Evolutionary conservation across 1,140 invertebrate species (phyloP).

Genomic region (Papilio dardanus): DNA sequence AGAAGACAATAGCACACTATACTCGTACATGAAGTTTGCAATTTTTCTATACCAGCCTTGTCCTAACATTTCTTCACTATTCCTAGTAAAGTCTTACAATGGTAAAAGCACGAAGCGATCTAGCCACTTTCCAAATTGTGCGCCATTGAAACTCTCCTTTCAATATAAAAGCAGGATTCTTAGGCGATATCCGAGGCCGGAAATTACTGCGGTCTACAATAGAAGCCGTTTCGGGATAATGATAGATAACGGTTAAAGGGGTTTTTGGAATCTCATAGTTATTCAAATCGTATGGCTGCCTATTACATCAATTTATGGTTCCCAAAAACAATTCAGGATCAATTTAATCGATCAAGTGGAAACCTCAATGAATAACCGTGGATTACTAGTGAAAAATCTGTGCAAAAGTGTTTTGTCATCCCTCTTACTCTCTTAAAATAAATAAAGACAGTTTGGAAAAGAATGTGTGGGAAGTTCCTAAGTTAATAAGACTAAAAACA

Average conservation of each 20-base stretch:
- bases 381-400: too few species aligned
- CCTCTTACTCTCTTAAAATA: too few species aligned
- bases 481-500: too few species aligned
- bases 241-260: background rate
- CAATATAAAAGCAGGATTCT: constrained; percentile 3
- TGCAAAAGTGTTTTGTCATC: too few species aligned
- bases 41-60: background rate
- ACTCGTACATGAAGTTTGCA: too few species aligned
- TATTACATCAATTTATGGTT: background rate
- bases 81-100: background rate
- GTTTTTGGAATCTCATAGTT: background rate
- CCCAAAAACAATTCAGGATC: background rate
- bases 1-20: too few species aligned
- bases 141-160: background rate
- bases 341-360: background rate
- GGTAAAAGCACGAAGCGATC: background rate
- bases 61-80: background rate
- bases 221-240: background rate
- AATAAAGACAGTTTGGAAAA: too few species aligned
- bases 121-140: background rate
- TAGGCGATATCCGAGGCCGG: background rate
- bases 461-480: too few species aligned
- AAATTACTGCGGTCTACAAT: background rate
- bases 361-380: too few species aligned
- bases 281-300: background rate